These are phyloP conservation scores for Pseudoips prasinana DNA, from an alignment of 2,888 invertebrate species.

Conservation along the genomic window DNA sequence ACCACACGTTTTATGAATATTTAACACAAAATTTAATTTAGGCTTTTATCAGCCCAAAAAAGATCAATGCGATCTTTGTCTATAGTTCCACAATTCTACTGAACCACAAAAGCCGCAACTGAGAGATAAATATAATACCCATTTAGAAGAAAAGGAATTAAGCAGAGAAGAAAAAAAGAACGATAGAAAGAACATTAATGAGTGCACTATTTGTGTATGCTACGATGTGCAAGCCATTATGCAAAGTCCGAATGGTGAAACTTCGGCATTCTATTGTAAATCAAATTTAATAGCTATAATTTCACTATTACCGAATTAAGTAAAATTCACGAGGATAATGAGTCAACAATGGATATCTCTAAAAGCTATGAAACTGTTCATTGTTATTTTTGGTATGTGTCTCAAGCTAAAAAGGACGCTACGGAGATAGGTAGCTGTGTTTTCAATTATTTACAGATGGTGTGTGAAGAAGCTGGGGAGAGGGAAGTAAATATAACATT, in stretches of 20 bases:
- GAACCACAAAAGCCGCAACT: constrained; percentile 13
- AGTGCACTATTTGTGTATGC: constrained; percentile 5
- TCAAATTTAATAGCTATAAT: constrained; percentile 12
- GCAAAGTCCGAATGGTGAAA: constrained; percentile 14
- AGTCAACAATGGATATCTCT: not conserved
- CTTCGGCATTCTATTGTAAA: constrained; percentile 13
- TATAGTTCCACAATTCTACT: constrained; percentile 12
- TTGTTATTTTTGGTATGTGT: constrained; percentile 16
- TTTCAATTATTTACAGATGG: constrained; percentile 2
- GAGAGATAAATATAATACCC: constrained; percentile 10
- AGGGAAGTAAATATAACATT: constrained; percentile 9
- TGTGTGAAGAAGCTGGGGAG: constrained; percentile 1
- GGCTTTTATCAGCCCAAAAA: no score
- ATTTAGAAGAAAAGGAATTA: constrained; percentile 21
- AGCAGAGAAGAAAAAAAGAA: constrained; percentile 19
- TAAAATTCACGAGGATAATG: constrained; percentile 1
- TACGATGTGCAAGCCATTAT: constrained; percentile 15
- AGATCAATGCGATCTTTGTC: constrained; percentile 18
- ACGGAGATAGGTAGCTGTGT: constrained; percentile 4
- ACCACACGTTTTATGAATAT: constrained; percentile 11
- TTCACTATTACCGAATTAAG: constrained; percentile 4
- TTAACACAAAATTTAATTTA: constrained; percentile 21
- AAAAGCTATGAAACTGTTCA: constrained; percentile 7
- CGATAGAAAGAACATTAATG: constrained; percentile 14
- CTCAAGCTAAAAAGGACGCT: constrained; percentile 7